Evolutionary conservation across 2,113 vertebrate genomes (phyloP), one percentile per base, ranked within the genome.

Genomic region (Oreochromis niloticus): DNA sequence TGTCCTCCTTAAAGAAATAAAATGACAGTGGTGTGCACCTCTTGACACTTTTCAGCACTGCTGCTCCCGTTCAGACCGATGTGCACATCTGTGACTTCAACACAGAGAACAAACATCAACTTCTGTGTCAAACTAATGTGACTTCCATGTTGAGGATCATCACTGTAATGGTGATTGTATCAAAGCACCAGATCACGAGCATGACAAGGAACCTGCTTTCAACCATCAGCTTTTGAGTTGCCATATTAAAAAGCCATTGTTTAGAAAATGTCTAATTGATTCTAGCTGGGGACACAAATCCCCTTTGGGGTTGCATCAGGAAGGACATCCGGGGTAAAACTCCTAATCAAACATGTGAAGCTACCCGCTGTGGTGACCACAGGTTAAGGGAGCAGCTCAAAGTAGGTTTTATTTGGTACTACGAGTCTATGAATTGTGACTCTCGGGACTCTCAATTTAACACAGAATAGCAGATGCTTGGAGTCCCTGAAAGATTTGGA

Each of bases 241-340:
- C 36, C n/a, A 14, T 41, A 24, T 71, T 68, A 41, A 68, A 68
- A 68, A 22, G n/a, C n/a, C 36, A 68, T 41, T 68, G 34, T 68
- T 41, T 41, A 68, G 11, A 24, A 24, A 68, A 41, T 68, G n/a
- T 39, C 34, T 22, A 68, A 39, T 68, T 68, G 11, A 68, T 22
- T 68, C 63, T 22, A 0, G 34, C 63, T 39, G 34, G 11, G 34
- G 34, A 68, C 19, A 68, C 63, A 39, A 68, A 68, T 68, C 63
- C 19, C 0, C 0, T 68, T 68, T 68, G 4, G 34, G 63, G 34
- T 68, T 22, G 11, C 34, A 41, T 68, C 34, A 41, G 19, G 36
- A 68, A 41, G 34, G 34, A 39, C 34, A 68, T 14, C 34, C 0
- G 2, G 63, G 10, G 63, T 41, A 68, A 68, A 68, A 0, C 63